Conservation (phyloP, 2,113 vertebrate genomes). For the Prionailurus bengalensis region DNA sequence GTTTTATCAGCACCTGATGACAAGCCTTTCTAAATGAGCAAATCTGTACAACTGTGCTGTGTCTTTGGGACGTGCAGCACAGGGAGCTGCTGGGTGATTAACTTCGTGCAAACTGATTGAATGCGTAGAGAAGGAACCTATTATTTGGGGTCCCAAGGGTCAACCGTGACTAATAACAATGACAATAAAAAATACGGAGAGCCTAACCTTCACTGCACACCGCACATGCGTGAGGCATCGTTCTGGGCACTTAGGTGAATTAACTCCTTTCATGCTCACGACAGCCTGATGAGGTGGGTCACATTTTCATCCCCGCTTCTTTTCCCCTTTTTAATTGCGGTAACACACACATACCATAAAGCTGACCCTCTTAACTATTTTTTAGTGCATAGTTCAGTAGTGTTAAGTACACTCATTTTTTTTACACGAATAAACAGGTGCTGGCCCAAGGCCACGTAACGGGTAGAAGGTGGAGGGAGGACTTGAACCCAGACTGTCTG, state of each 20-base stretch:
- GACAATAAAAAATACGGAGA: neutral
- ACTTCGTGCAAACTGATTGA: neutral
- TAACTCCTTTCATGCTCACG: neutral
- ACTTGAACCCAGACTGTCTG: neutral
- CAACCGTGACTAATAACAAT: neutral
- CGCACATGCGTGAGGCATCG: fast-evolving
- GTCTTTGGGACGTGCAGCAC: neutral
- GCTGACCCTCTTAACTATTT: neutral
- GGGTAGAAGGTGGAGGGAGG: neutral
- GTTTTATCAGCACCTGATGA: too few species aligned
- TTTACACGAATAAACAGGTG: neutral
- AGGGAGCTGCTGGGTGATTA: neutral
- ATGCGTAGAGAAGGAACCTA: neutral
- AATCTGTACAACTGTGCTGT: neutral
- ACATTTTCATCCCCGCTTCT: neutral
- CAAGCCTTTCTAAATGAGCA: neutral
- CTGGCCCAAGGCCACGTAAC: neutral
- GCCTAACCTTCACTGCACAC: fast-evolving
- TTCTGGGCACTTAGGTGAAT: neutral
- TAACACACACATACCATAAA: neutral
- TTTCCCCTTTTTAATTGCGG: neutral
- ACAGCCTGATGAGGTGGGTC: neutral
- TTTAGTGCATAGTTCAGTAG: neutral
- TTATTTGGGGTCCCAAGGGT: neutral
- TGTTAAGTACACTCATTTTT: neutral